These are phyloP conservation scores for Chinchilla lanigera DNA, from an alignment of 2,113 vertebrate species.

Conservation along the genomic window DNA sequence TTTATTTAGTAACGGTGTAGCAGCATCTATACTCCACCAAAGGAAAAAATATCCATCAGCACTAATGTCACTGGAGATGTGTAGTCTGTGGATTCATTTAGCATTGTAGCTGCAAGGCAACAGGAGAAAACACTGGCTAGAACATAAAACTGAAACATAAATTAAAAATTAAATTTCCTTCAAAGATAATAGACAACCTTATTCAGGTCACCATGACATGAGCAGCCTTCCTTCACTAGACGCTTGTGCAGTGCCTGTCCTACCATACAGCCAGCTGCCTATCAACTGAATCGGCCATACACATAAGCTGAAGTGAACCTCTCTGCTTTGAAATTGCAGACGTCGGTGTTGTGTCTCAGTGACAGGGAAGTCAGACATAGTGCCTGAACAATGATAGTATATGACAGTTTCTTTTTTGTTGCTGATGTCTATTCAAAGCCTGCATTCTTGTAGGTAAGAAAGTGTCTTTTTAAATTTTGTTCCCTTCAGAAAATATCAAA, in stretches of 20 bases:
- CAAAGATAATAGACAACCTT: neutral
- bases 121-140: neutral
- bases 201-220: neutral
- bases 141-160: neutral
- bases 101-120: neutral
- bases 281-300: no score
- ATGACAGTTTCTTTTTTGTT: neutral
- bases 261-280: neutral
- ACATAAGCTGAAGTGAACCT: neutral
- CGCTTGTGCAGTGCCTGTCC: neutral
- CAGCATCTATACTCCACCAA: neutral
- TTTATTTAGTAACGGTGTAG: neutral
- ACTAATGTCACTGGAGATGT: neutral
- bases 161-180: neutral
- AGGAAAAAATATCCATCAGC: neutral
- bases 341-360: neutral
- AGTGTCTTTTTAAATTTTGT: neutral
- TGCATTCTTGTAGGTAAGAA: neutral
- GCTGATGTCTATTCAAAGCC: neutral
- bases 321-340: neutral
- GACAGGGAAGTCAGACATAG: neutral
- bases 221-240: neutral
- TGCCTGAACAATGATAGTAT: neutral
- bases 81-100: neutral
- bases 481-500: neutral